Evolutionary conservation across 2,113 vertebrate species (phyloP).

Genomic region (Oreotragus oreotragus): DNA sequence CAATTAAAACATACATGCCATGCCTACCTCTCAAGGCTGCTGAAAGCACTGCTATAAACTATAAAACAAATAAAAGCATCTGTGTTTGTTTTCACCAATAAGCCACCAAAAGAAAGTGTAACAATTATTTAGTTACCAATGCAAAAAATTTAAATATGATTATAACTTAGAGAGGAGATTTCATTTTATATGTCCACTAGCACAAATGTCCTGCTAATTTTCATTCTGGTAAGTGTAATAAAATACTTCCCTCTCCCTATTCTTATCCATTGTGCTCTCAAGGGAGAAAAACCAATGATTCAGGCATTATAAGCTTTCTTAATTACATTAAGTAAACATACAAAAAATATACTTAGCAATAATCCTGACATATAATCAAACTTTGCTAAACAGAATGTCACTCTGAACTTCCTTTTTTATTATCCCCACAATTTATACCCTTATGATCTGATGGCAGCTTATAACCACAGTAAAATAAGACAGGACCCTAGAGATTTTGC

Average conservation of each 20-base stretch:
- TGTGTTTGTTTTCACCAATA: slow-evolving; percentile 20
- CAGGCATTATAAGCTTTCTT: not conserved
- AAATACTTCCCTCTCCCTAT: not conserved
- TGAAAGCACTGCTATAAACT: not conserved
- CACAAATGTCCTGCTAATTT: not conserved
- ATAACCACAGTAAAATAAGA: not conserved
- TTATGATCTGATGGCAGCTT: not conserved
- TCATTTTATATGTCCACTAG: not conserved
- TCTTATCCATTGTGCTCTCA: not conserved
- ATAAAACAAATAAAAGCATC: not conserved
- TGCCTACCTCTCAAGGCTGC: not conserved
- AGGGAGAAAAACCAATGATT: not conserved
- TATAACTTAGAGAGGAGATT: not conserved
- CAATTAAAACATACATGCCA: not conserved
- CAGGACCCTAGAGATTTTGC: not conserved
- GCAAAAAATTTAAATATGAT: not conserved
- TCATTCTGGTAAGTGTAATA: not conserved
- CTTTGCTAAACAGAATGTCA: not conserved
- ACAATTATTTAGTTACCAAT: not conserved
- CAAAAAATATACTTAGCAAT: slow-evolving; percentile 2
- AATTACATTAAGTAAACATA: not conserved
- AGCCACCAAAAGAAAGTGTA: not conserved
- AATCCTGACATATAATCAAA: not conserved
- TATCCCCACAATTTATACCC: not conserved
- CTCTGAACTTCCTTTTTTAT: not conserved